Percentiles rank a stretch among this genome's conserved stretches.
phyloP scores from a whole-genome alignment of 2,797 vertebrate species.

The Danio tinwini region DNA sequence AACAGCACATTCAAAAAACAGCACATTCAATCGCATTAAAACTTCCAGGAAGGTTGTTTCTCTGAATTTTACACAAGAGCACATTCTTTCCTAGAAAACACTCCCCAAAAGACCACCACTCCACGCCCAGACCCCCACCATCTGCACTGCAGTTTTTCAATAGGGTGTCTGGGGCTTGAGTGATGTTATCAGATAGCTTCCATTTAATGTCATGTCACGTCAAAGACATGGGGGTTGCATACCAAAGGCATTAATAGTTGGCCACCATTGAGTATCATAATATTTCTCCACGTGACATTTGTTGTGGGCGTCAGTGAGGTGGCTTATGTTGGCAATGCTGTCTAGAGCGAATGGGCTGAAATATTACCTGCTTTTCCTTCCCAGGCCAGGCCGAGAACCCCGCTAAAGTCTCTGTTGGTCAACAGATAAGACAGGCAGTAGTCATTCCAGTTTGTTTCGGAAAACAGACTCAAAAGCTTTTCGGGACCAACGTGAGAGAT shows the following conservation, averaged over 20 bases:
- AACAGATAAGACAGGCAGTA: slow-evolving; percentile 86
- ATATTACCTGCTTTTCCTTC: slow-evolving; percentile 78
- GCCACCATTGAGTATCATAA: not conserved
- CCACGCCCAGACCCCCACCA: slow-evolving; percentile 1
- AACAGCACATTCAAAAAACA: not conserved
- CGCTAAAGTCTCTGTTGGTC: slow-evolving; percentile 84
- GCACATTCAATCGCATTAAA: not conserved
- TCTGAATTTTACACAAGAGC: slow-evolving; percentile 31
- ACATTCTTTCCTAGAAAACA: slow-evolving; percentile 19
- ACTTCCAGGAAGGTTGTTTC: not conserved
- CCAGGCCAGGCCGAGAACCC: slow-evolving; percentile 83
- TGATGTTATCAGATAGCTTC: slow-evolving; percentile 42
- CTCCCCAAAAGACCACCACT: slow-evolving; percentile 1
- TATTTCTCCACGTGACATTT: slow-evolving; percentile 2
- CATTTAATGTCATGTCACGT: slow-evolving; percentile 10
- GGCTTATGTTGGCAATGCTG: not conserved
- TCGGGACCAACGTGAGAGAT: slow-evolving; percentile 78
- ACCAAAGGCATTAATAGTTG: slow-evolving; percentile 16
- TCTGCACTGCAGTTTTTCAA: not conserved
- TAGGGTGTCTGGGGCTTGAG: slow-evolving; percentile 4
- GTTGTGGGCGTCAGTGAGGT: not conserved
- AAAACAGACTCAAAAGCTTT: slow-evolving; percentile 81
- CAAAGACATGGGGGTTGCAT: slow-evolving; percentile 47
- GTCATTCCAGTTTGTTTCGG: slow-evolving; percentile 78
- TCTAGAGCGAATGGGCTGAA: not conserved